Percentiles rank a stretch among this genome's conserved stretches.
These are phyloP conservation scores for Thermophis baileyi DNA, from an alignment of 2,113 vertebrate species.

Conservation along the genomic window DNA sequence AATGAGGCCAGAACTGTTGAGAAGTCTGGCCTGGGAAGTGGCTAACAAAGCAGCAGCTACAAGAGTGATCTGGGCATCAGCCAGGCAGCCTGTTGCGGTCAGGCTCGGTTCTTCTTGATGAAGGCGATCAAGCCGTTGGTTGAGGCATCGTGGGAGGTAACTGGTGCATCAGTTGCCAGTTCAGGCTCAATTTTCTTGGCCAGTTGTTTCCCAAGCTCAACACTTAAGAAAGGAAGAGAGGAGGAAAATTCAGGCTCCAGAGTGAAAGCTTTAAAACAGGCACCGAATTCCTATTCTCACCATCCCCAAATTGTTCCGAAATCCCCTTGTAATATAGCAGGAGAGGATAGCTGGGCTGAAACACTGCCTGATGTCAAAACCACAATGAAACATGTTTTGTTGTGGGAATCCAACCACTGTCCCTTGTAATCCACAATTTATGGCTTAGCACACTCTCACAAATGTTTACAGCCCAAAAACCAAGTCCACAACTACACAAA, in stretches of 20 bases:
- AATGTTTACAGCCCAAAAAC: neutral
- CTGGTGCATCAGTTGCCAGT: slow-evolving; percentile 72
- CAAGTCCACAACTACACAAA: neutral
- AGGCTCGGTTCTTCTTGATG: slow-evolving; percentile 87
- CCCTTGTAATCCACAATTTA: neutral
- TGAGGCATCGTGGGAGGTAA: slow-evolving; percentile 90
- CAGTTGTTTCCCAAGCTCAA: slow-evolving; percentile 95
- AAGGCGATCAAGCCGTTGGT: slow-evolving; percentile 95
- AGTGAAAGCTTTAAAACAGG: neutral
- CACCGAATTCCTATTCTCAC: neutral
- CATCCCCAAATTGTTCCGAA: neutral
- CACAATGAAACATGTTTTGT: neutral
- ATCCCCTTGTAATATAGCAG: neutral
- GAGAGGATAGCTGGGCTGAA: neutral
- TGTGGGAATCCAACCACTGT: neutral
- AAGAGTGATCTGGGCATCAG: slow-evolving; percentile 41
- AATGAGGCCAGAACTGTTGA: slow-evolving; percentile 59
- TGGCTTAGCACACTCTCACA: neutral
- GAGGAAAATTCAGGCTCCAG: neutral
- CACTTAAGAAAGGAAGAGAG: slow-evolving; percentile 62
- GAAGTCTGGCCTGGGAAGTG: slow-evolving; percentile 63
- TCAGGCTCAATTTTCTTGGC: slow-evolving; percentile 96
- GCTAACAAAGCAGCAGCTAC: slow-evolving; percentile 59
- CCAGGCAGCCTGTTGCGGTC: slow-evolving; percentile 50
- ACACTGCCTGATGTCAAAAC: neutral